Conservation (phyloP, 2,113 vertebrate genomes). For the Gadus macrocephalus region DNA sequence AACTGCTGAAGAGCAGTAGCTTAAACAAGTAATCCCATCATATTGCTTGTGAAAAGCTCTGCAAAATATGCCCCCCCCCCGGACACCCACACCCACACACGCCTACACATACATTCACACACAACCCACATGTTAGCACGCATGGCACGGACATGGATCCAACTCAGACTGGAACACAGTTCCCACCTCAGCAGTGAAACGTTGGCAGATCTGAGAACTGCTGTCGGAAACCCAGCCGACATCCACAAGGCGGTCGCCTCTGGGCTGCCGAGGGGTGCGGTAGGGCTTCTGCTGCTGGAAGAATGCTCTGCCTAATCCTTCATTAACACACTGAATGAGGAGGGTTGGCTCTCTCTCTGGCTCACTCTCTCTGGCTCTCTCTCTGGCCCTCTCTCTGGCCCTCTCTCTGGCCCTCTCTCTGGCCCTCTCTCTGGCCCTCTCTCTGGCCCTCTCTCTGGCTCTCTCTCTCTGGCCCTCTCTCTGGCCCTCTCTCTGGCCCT, state of each 20-base stretch:
- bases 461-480: too few relatives aligned
- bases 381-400: too few relatives aligned
- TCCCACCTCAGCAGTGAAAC: slow-evolving; percentile 43
- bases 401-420: too few relatives aligned
- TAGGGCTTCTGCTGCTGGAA: slow-evolving; percentile 34
- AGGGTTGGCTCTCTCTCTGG: background rate
- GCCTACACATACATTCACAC: too few relatives aligned
- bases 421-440: too few relatives aligned
- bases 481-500: too few relatives aligned
- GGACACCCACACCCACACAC: slow-evolving; percentile 1
- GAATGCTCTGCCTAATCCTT: slow-evolving; percentile 66
- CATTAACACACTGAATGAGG: slow-evolving; percentile 61
- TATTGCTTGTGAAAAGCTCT: slow-evolving; percentile 47
- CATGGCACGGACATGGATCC: too few relatives aligned
- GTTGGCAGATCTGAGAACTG: slow-evolving; percentile 60
- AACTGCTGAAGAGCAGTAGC: slow-evolving; percentile 25
- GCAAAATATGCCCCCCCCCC: slow-evolving; percentile 30
- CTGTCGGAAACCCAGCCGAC: slow-evolving; percentile 51
- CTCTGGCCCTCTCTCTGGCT: too few relatives aligned
- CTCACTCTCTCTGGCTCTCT: too few relatives aligned
- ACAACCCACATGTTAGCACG: too few relatives aligned
- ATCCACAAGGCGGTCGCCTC: slow-evolving; percentile 56
- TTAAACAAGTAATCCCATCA: slow-evolving; percentile 37
- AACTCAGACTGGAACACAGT: too few relatives aligned
- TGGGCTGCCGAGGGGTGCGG: slow-evolving; percentile 58